These are phyloP conservation scores for Tetheella fluctuosa DNA, from an alignment of 2,888 invertebrate genomes.

Conservation along the genomic window DNA sequence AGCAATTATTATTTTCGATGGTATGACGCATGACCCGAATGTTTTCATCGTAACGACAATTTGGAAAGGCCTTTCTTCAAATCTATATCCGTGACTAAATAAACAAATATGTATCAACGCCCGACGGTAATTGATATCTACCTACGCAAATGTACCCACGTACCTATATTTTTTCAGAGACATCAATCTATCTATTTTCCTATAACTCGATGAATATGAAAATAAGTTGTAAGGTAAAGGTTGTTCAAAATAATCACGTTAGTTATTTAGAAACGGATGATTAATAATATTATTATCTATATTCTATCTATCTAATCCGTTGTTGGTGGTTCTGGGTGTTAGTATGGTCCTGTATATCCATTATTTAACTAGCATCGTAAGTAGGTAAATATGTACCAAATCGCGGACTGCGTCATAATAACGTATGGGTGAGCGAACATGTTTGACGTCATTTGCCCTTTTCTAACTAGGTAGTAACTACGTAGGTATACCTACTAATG, in stretches of 20 bases:
- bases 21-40: conserved; percentile 75
- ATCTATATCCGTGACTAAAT: conserved; percentile 9
- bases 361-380: too few species aligned
- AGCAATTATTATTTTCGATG: conserved; percentile 71
- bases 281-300: too few species aligned
- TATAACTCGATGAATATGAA: neutral
- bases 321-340: too few species aligned
- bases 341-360: too few species aligned
- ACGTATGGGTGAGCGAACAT: neutral
- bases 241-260: too few species aligned
- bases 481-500: neutral
- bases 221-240: neutral
- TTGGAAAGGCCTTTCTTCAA: conserved; percentile 34
- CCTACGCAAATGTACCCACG: neutral
- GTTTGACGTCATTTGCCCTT: neutral
- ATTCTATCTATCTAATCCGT: too few species aligned
- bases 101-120: neutral
- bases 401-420: neutral
- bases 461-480: neutral
- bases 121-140: too few species aligned
- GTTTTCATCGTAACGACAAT: conserved; percentile 55
- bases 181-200: neutral
- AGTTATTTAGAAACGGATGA: too few species aligned
- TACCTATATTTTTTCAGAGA: neutral
- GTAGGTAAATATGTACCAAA: neutral